Conservation (phyloP, 1,140 invertebrate species). For the Temnothorax longispinosus region DNA sequence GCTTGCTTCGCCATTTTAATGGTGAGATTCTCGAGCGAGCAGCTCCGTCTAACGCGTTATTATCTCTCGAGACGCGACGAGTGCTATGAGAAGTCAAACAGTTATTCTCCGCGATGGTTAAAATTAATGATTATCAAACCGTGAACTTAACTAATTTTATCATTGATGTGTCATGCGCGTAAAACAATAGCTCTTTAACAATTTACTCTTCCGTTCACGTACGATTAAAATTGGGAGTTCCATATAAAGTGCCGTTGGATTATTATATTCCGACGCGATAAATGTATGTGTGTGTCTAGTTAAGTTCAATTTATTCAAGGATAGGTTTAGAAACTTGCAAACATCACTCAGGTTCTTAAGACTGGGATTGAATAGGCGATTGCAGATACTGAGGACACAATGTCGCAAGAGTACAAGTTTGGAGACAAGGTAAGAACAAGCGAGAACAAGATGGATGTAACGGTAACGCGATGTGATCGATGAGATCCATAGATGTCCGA, state of each 20-base stretch:
- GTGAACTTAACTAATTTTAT: not conserved
- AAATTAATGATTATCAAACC: not conserved
- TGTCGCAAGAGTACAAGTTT: slow-evolving; percentile 13
- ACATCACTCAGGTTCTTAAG: not conserved
- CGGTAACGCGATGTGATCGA: slow-evolving; percentile 28
- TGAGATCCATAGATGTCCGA: slow-evolving; percentile 2
- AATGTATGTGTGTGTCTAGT: not conserved
- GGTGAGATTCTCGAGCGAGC: not conserved
- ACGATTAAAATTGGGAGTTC: not conserved
- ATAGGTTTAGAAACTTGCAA: not conserved
- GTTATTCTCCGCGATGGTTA: not conserved
- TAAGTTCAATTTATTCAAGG: not conserved
- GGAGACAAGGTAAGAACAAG: slow-evolving; percentile 25
- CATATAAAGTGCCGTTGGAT: not conserved
- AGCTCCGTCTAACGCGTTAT: not conserved
- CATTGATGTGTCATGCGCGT: not conserved
- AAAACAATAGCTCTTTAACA: not conserved
- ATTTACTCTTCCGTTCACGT: not conserved
- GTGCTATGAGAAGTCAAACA: not conserved
- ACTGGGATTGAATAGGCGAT: not conserved
- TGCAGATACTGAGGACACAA: not conserved
- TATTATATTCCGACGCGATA: not conserved
- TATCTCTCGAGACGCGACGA: not conserved
- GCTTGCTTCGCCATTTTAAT: not conserved
- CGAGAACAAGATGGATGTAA: slow-evolving; percentile 32